phyloP scores from a whole-genome alignment of 2,797 vertebrate species.

The Rachycentron canadum region DNA sequence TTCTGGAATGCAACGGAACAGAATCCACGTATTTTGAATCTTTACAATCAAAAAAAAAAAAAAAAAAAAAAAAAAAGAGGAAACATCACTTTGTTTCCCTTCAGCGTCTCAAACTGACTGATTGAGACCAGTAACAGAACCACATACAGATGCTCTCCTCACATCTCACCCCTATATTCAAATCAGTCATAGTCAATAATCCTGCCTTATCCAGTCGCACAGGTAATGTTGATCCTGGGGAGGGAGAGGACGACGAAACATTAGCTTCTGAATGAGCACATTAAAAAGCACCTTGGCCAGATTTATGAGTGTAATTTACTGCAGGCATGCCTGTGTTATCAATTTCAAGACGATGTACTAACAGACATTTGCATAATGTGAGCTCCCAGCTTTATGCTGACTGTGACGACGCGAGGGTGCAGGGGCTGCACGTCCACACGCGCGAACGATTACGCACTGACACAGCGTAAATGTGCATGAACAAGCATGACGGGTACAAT shows the following conservation, averaged over 20 bases:
- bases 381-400: constrained; percentile 54
- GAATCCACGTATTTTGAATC: not conserved
- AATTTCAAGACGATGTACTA: constrained; percentile 62
- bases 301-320: constrained; percentile 76
- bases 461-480: constrained; percentile 12
- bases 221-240: constrained; percentile 46
- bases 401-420: constrained; percentile 20
- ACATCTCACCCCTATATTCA: constrained; percentile 14
- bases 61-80: not conserved
- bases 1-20: too few species aligned
- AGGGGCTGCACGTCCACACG: constrained; percentile 30
- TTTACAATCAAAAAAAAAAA: not conserved
- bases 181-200: constrained; percentile 58
- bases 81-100: not conserved
- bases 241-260: constrained; percentile 56
- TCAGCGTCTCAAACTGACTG: not conserved
- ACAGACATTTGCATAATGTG: constrained; percentile 68
- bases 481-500: constrained; percentile 15
- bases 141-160: not conserved
- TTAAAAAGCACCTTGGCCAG: constrained; percentile 66
- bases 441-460: constrained; percentile 29
- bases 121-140: constrained; percentile 2
- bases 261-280: constrained; percentile 66
- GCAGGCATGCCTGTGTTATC: constrained; percentile 48
- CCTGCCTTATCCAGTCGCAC: constrained; percentile 42